Conservation (phyloP, 2,113 vertebrate species). For the Limanda limanda region DNA sequence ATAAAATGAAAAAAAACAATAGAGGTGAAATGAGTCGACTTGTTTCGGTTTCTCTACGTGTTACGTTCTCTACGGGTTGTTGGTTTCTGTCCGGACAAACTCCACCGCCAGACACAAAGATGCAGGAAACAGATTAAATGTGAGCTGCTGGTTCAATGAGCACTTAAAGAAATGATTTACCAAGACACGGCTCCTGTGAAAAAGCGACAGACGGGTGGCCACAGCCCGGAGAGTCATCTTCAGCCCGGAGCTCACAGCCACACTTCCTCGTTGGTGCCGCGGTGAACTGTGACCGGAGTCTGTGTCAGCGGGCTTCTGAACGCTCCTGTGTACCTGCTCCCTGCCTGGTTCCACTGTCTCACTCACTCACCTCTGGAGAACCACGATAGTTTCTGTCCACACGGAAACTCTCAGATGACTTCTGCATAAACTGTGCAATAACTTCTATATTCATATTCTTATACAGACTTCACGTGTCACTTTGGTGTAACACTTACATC, state of each 20-base stretch:
- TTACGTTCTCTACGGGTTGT: too few relatives aligned
- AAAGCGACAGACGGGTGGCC: slow-evolving; percentile 4
- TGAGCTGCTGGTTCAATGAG: background rate
- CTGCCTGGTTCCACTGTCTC: too few relatives aligned
- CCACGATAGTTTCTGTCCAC: too few relatives aligned
- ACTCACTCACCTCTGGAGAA: too few relatives aligned
- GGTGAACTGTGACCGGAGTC: background rate
- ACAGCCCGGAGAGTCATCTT: slow-evolving; percentile 49
- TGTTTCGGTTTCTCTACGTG: too few relatives aligned
- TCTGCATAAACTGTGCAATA: too few relatives aligned
- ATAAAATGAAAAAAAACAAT: background rate
- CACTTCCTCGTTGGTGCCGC: slow-evolving; percentile 49
- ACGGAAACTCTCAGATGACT: too few relatives aligned
- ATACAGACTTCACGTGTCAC: too few relatives aligned
- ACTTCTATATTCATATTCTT: too few relatives aligned
- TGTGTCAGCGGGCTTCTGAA: too few relatives aligned
- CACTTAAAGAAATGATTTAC: slow-evolving; percentile 22
- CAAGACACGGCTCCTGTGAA: slow-evolving; percentile 28
- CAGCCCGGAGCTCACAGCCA: background rate
- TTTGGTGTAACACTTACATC: too few relatives aligned
- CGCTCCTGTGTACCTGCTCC: too few relatives aligned
- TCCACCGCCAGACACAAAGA: background rate
- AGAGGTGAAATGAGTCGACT: background rate
- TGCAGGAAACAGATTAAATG: background rate
- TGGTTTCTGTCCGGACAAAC: background rate